Evolutionary conservation across 2,888 invertebrate species (phyloP).

Genomic region (Acronicta leporina): DNA sequence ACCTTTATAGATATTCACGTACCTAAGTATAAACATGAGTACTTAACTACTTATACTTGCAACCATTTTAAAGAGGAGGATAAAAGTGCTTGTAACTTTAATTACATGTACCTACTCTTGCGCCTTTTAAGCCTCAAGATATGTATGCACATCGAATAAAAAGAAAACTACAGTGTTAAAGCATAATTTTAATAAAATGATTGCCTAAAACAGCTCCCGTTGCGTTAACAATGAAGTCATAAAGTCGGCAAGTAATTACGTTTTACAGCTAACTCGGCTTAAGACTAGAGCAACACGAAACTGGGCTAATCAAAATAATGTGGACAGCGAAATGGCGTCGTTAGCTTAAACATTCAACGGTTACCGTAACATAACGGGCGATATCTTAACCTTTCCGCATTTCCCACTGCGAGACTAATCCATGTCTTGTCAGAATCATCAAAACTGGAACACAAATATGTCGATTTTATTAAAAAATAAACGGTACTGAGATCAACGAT

Average conservation of each 20-base stretch:
- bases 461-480: slow-evolving; percentile 11
- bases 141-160: too few species aligned
- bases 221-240: slow-evolving; percentile 47
- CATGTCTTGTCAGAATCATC: slow-evolving; percentile 35
- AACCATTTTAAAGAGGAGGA: too few species aligned
- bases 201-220: slow-evolving; percentile 28
- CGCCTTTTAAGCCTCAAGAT: too few species aligned
- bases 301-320: slow-evolving; percentile 61
- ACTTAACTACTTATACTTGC: too few species aligned
- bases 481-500: too few species aligned
- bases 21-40: too few species aligned
- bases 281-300: slow-evolving; percentile 43
- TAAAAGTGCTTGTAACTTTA: too few species aligned
- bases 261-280: slow-evolving; percentile 47
- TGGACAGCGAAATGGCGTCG: slow-evolving; percentile 52
- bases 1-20: too few species aligned
- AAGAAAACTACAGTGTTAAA: background rate
- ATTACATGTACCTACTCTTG: too few species aligned
- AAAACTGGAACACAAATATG: slow-evolving; percentile 43
- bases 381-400: slow-evolving; percentile 68
- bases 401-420: slow-evolving; percentile 62
- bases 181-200: slow-evolving; percentile 10
- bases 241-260: slow-evolving; percentile 48
- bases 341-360: slow-evolving; percentile 47
- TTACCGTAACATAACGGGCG: slow-evolving; percentile 77